Evolutionary conservation across 2,797 vertebrate genomes (phyloP).

Genomic region (Periophthalmus magnuspinnatus): DNA sequence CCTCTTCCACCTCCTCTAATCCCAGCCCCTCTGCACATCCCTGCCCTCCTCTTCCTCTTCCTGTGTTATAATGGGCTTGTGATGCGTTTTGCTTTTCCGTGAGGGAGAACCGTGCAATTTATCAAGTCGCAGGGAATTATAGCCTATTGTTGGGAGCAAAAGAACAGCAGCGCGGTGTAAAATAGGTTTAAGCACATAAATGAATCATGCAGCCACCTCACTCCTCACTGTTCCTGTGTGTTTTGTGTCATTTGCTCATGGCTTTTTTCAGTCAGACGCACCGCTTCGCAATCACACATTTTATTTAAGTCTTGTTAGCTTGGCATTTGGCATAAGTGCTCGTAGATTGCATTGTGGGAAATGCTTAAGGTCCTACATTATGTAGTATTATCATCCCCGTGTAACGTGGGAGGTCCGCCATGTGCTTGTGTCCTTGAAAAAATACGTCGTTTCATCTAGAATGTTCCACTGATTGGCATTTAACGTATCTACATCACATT

Average conservation of each 20-base stretch:
- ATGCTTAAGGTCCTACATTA: not conserved
- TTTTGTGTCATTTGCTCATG: not conserved
- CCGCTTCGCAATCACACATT: not conserved
- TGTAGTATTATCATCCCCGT: no score
- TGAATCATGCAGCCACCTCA: conserved; percentile 47
- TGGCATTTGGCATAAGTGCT: not conserved
- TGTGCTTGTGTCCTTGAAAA: no score
- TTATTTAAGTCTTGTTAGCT: not conserved
- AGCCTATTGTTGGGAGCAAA: conserved; percentile 57
- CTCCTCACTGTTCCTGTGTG: conserved; percentile 18
- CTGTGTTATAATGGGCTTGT: conserved; percentile 31
- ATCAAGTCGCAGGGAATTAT: conserved; percentile 62
- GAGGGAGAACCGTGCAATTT: conserved; percentile 53
- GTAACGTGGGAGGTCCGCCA: no score
- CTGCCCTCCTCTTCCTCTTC: conserved; percentile 15
- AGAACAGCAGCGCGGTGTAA: conserved; percentile 53
- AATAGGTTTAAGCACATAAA: conserved; percentile 64
- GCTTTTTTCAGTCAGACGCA: not conserved
- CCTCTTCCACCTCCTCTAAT: conserved; percentile 8
- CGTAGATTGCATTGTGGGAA: not conserved
- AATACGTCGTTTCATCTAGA: no score
- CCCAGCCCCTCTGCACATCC: not conserved
- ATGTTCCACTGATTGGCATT: no score
- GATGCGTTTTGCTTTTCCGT: conserved; percentile 22
- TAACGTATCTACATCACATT: no score